These are phyloP conservation scores for Hycleus cichorii DNA, from an alignment of 1,140 invertebrate species.

Conservation along the genomic window DNA sequence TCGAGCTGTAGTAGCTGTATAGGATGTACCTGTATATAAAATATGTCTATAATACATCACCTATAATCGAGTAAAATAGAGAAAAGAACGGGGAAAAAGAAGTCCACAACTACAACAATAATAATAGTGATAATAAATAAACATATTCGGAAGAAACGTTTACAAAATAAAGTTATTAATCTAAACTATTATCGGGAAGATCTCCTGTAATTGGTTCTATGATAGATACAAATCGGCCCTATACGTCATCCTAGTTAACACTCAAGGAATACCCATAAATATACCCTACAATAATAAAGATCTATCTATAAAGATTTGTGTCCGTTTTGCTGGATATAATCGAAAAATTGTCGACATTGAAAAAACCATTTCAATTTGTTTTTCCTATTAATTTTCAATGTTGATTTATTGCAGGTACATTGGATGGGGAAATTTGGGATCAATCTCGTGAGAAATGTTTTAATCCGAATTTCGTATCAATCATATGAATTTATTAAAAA, in stretches of 20 bases:
- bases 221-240: constrained; percentile 30
- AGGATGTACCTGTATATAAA: constrained; percentile 1
- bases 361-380: background rate
- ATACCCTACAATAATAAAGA: background rate
- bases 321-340: background rate
- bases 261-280: background rate
- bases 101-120: background rate
- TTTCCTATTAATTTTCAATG: background rate
- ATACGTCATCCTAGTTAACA: constrained; percentile 24
- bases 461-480: background rate
- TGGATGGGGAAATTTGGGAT: background rate
- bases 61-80: background rate
- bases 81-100: background rate
- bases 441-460: background rate
- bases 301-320: no score
- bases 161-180: constrained; percentile 33
- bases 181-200: constrained; percentile 30
- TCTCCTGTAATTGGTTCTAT: constrained; percentile 29
- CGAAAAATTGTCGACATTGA: background rate
- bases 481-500: background rate
- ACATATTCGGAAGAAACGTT: constrained; percentile 6
- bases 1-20: background rate
- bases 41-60: constrained; percentile 6
- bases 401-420: background rate
- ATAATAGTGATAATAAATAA: background rate